Percentiles rank a stretch among this genome's conserved stretches.
These are phyloP conservation scores for Mellivora capensis DNA, from an alignment of 2,113 vertebrate species.

Conservation along the genomic window DNA sequence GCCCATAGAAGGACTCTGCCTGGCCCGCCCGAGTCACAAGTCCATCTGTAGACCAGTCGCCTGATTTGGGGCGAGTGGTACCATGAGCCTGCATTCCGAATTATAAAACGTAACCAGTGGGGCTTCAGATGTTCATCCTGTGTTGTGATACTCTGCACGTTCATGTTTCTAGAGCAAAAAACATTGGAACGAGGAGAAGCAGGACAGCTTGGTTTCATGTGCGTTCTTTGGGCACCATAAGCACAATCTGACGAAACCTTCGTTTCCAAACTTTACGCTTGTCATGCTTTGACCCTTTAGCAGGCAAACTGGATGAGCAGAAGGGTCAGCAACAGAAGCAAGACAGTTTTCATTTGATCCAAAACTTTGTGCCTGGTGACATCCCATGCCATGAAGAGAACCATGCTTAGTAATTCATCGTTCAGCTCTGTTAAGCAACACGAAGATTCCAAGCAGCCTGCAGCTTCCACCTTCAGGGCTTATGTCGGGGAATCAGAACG, in stretches of 20 bases:
- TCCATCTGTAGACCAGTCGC: not conserved
- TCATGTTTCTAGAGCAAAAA: not conserved
- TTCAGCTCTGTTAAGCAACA: not conserved
- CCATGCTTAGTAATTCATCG: not conserved
- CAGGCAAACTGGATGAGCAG: not conserved
- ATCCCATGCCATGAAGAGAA: not conserved
- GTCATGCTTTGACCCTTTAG: too few relatives aligned
- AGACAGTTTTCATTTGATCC: not conserved
- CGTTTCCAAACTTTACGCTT: rapidly evolving
- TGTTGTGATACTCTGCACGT: rapidly evolving
- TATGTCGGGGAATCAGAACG: too few relatives aligned
- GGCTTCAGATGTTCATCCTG: rapidly evolving
- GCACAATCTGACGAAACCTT: not conserved
- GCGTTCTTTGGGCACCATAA: not conserved
- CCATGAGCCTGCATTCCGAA: not conserved
- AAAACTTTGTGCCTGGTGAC: not conserved
- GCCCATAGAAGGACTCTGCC: not conserved
- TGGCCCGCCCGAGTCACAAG: not conserved
- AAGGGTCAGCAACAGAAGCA: not conserved
- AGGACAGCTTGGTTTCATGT: not conserved
- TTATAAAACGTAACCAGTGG: rapidly evolving
- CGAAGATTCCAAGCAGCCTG: rapidly evolving
- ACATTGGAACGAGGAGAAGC: not conserved
- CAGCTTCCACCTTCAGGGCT: not conserved
- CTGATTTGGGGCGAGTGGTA: not conserved